Conservation (phyloP, 1,140 invertebrate species). For the Saccostrea echinata region DNA sequence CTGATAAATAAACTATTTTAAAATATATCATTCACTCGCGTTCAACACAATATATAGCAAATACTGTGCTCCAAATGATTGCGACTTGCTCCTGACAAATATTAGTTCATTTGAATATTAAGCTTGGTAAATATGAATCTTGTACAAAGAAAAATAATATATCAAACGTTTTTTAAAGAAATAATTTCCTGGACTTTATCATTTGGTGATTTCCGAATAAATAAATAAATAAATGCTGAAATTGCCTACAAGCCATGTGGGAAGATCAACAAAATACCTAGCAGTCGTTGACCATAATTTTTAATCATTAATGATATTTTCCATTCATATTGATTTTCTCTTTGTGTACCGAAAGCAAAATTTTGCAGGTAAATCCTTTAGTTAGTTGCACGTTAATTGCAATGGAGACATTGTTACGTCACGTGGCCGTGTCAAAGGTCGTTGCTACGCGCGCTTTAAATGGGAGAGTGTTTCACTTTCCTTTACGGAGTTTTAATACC, state of each 20-base stretch:
- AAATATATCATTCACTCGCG: no score
- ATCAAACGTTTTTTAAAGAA: neutral
- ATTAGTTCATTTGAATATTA: neutral
- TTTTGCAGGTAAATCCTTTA: neutral
- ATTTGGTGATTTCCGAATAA: no score
- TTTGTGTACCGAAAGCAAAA: neutral
- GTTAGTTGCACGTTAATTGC: neutral
- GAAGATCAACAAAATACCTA: neutral
- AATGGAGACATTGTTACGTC: slow-evolving; percentile 30
- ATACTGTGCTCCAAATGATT: neutral
- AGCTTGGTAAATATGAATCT: neutral
- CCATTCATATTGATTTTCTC: neutral
- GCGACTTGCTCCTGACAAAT: neutral
- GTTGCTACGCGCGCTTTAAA: slow-evolving; percentile 47
- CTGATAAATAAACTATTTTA: no score
- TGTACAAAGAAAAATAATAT: neutral
- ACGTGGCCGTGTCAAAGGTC: slow-evolving; percentile 53
- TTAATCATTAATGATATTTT: slow-evolving; percentile 12
- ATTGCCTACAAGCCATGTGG: neutral
- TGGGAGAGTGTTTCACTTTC: slow-evolving; percentile 37
- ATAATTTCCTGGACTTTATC: neutral
- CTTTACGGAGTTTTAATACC: slow-evolving; percentile 27
- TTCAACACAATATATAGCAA: neutral
- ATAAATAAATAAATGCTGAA: no score
- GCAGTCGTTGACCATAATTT: neutral